These are phyloP conservation scores for Microplitis demolitor DNA, from an alignment of 1,140 invertebrate species.

Conservation along the genomic window DNA sequence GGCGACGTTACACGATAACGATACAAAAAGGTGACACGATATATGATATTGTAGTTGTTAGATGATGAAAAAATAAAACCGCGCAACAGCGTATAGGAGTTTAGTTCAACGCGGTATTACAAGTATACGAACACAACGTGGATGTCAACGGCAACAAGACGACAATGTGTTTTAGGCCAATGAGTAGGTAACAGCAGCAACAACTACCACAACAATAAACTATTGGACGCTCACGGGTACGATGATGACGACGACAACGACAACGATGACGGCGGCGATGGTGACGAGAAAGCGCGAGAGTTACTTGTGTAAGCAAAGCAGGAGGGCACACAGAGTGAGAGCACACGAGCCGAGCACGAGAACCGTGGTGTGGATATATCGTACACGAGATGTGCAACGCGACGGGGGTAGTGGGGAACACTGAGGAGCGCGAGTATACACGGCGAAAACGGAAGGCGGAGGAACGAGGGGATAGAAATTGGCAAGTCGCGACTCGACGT, in stretches of 20 bases:
- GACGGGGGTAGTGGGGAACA: constrained; percentile 14
- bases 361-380: neutral
- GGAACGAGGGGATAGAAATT: constrained; percentile 13
- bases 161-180: neutral
- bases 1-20: neutral
- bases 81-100: too few relatives aligned
- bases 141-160: neutral
- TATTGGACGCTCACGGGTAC: neutral
- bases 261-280: neutral
- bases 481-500: constrained; percentile 11
- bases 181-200: neutral
- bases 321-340: neutral
- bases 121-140: neutral
- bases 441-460: neutral
- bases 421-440: constrained; percentile 12
- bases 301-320: constrained; percentile 1
- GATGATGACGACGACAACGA: neutral
- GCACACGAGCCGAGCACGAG: neutral
- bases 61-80: too few relatives aligned
- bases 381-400: constrained; percentile 9
- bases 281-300: constrained; percentile 11
- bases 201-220: neutral
- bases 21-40: neutral
- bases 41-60: neutral
- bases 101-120: neutral